phyloP scores from a whole-genome alignment of 1,140 invertebrate genomes.

The Platorchestia sp. region DNA sequence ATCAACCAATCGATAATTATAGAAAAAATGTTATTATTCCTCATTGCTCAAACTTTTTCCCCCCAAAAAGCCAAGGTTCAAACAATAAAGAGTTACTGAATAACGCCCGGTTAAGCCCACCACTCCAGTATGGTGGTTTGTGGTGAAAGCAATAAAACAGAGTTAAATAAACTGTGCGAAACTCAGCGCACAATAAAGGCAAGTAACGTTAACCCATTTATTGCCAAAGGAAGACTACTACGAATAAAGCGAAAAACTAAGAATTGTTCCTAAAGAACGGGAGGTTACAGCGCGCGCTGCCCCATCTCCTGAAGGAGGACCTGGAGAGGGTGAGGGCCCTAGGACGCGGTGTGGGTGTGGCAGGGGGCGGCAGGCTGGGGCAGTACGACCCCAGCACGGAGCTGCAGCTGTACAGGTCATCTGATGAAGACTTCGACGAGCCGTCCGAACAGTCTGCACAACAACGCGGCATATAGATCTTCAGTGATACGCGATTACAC shows the following conservation, averaged over 20 bases:
- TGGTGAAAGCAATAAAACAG: background rate
- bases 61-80: background rate
- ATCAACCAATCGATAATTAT: background rate
- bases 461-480: background rate
- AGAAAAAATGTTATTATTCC: background rate
- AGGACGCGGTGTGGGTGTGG: constrained; percentile 44
- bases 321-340: constrained; percentile 63
- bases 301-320: constrained; percentile 64
- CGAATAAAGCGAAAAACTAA: background rate
- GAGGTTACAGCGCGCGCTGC: constrained; percentile 62
- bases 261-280: constrained; percentile 65
- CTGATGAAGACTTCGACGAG: constrained; percentile 64
- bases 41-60: background rate
- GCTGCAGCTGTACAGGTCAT: constrained; percentile 64
- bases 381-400: constrained; percentile 52
- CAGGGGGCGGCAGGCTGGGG: constrained; percentile 32
- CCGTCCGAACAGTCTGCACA: constrained; percentile 60
- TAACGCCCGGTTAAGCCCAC: background rate
- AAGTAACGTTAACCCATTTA: background rate
- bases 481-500: background rate
- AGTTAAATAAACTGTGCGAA: background rate
- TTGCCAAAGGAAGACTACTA: background rate
- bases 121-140: background rate
- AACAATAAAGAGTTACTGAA: background rate
- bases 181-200: background rate